Conservation (phyloP, 2,888 invertebrate species). For the Troides oblongomaculatus region DNA sequence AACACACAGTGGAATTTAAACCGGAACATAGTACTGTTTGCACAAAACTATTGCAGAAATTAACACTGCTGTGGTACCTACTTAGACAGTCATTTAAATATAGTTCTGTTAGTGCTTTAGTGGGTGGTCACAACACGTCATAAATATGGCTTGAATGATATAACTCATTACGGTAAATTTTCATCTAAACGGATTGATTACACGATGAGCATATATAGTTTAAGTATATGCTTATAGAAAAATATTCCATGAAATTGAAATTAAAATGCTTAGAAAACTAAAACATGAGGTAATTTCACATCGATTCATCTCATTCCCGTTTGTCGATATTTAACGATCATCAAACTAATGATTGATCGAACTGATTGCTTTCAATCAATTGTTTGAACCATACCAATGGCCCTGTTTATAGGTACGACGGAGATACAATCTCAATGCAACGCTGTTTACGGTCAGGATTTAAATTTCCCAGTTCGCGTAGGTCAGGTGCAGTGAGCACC, state of each 20-base stretch:
- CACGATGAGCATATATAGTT: too few species aligned
- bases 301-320: not conserved
- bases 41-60: too few species aligned
- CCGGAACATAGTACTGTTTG: too few species aligned
- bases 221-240: too few species aligned
- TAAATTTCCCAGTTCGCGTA: slow-evolving; percentile 16
- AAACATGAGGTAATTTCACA: not conserved
- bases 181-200: too few species aligned
- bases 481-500: slow-evolving; percentile 27
- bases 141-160: too few species aligned
- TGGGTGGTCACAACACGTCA: too few species aligned
- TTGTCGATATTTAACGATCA: slow-evolving; percentile 3
- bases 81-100: too few species aligned
- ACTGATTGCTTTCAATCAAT: slow-evolving; percentile 25
- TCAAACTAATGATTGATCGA: slow-evolving; percentile 7
- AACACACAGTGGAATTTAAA: too few species aligned
- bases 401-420: slow-evolving; percentile 1
- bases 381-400: slow-evolving; percentile 14
- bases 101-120: too few species aligned
- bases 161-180: too few species aligned
- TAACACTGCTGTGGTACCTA: too few species aligned
- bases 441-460: slow-evolving; percentile 13
- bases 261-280: not conserved
- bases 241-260: not conserved
- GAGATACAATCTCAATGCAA: slow-evolving; percentile 7